Evolutionary conservation across 2,113 vertebrate genomes (phyloP).

Genomic region (Podocnemis expansa): DNA sequence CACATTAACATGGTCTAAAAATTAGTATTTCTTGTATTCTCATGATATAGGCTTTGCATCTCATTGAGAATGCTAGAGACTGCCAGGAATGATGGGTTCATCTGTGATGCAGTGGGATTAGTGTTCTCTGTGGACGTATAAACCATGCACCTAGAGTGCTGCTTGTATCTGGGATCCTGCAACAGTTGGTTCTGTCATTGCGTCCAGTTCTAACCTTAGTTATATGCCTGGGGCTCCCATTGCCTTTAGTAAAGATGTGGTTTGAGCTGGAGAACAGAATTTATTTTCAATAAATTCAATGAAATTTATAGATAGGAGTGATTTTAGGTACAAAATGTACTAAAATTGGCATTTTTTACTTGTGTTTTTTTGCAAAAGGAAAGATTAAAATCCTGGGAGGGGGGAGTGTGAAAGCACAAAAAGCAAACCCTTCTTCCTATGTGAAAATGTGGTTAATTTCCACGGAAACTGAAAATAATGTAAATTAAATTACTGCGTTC

Average conservation of each 20-base stretch:
- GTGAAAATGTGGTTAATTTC: slow-evolving; percentile 63
- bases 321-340: neutral
- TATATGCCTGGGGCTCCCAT: neutral
- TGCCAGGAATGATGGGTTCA: neutral
- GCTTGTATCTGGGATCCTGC: neutral
- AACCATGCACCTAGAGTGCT: neutral
- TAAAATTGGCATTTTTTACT: neutral
- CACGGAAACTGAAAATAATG: slow-evolving; percentile 57
- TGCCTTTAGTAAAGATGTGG: neutral
- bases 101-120: fast-evolving
- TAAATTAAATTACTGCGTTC: slow-evolving; percentile 57
- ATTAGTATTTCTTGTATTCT: neutral
- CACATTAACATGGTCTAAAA: fast-evolving
- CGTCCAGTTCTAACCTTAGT: neutral
- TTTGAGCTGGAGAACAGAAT: neutral
- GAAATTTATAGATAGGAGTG: neutral
- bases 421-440: slow-evolving; percentile 9
- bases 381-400: slow-evolving; percentile 1
- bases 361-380: neutral
- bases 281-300: no score
- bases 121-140: neutral
- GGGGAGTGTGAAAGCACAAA: slow-evolving; percentile 17
- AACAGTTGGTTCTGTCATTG: neutral
- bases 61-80: fast-evolving
- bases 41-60: neutral